Evolutionary conservation across 1,140 invertebrate genomes (phyloP).

Genomic region (Neodiprion virginianus): DNA sequence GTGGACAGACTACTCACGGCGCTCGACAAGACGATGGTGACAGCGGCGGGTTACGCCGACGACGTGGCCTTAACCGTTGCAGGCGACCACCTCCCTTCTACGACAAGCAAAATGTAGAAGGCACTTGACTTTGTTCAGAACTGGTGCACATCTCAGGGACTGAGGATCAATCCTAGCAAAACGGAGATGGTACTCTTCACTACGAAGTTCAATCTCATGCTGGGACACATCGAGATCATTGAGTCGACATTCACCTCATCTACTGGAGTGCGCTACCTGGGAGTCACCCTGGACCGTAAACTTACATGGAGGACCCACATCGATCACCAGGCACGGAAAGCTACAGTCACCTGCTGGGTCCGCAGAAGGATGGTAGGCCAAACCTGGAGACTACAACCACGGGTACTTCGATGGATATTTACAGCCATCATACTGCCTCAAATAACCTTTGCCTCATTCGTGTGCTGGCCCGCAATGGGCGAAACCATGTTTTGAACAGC

Average conservation of each 20-base stretch:
- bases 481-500: neutral
- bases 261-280: neutral
- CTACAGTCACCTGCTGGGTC: conserved; percentile 15
- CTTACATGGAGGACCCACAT: conserved; percentile 15
- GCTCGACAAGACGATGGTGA: neutral
- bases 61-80: too few species aligned
- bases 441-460: too few species aligned
- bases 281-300: conserved; percentile 12
- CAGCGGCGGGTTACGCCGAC: neutral
- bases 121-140: too few species aligned
- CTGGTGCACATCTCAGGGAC: too few species aligned
- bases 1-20: neutral
- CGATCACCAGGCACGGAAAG: neutral
- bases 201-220: too few species aligned
- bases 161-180: too few species aligned
- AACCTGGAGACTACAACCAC: conserved; percentile 10
- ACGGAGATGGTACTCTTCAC: too few species aligned
- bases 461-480: neutral
- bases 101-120: too few species aligned
- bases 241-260: too few species aligned
- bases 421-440: conserved; percentile 10
- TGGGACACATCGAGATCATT: too few species aligned
- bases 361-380: conserved; percentile 15
- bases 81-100: too few species aligned
- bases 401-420: conserved; percentile 11